Conservation (phyloP, 2,888 invertebrate species). For the Micoletzkya japonica region DNA sequence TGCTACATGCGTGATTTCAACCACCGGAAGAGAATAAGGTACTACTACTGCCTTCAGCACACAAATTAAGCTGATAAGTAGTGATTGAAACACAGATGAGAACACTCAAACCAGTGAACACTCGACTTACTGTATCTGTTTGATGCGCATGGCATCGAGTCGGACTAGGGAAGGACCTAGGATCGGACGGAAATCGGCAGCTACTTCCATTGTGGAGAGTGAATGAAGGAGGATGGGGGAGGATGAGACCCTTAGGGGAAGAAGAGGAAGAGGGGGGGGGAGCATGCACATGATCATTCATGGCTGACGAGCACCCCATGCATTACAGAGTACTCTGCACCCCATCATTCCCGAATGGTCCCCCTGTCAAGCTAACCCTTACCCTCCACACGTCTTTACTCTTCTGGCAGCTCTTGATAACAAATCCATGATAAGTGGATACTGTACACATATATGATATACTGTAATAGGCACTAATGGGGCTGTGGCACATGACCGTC, state of each 20-base stretch:
- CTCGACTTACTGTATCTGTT: conserved; percentile 46
- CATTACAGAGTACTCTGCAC: conserved; percentile 14
- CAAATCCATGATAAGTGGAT: not conserved
- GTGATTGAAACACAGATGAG: not conserved
- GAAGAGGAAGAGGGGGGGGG: conserved; percentile 7
- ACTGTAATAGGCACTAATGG: conserved; percentile 71
- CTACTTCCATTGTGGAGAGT: conserved; percentile 45
- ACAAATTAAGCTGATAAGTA: not conserved
- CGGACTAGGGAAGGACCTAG: conserved; percentile 53
- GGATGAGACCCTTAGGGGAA: not conserved
- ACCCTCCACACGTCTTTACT: conserved; percentile 7
- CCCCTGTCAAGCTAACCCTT: too few species aligned
- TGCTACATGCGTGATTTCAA: not conserved
- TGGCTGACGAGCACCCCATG: not conserved
- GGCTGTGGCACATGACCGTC: conserved; percentile 95
- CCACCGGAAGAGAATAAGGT: not conserved
- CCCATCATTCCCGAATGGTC: conserved; percentile 7
- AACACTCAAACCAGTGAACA: not conserved
- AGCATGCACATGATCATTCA: conserved; percentile 1
- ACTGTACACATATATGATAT: not conserved
- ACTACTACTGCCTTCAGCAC: not conserved
- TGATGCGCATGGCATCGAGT: conserved; percentile 53
- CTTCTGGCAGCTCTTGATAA: not conserved
- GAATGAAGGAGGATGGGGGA: not conserved
- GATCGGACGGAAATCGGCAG: conserved; percentile 50